Evolutionary conservation across 1,140 invertebrate genomes (phyloP).

Genomic region (Drosophila ercepeae): DNA sequence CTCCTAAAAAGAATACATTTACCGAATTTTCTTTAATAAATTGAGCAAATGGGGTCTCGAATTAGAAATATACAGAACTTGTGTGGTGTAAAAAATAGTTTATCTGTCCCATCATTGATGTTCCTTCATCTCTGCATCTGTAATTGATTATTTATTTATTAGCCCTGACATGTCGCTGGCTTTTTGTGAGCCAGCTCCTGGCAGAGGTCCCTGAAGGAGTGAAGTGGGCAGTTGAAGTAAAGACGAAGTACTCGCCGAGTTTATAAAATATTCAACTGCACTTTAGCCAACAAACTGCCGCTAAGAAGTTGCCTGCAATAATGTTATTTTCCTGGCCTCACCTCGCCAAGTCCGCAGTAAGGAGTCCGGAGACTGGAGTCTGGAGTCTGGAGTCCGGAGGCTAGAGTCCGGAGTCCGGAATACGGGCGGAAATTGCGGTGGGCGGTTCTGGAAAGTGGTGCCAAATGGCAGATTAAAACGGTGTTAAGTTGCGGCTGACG

Average conservation of each 20-base stretch:
- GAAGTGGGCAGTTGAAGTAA: slow-evolving; percentile 49
- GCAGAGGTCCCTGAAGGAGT: slow-evolving; percentile 16
- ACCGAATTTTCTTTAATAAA: not conserved
- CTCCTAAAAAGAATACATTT: not conserved
- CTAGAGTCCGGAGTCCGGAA: slow-evolving; percentile 7
- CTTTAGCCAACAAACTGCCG: slow-evolving; percentile 71
- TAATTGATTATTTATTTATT: slow-evolving; percentile 61
- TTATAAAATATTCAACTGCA: slow-evolving; percentile 80
- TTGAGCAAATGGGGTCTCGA: not conserved
- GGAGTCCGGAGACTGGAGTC: slow-evolving; percentile 18
- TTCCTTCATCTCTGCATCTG: slow-evolving; percentile 17
- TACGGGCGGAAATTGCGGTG: slow-evolving; percentile 46
- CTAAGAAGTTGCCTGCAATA: slow-evolving; percentile 78
- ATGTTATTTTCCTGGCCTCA: slow-evolving; percentile 67
- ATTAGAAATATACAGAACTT: not conserved
- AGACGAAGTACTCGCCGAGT: slow-evolving; percentile 73
- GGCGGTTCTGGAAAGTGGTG: slow-evolving; percentile 63
- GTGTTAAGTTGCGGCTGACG: slow-evolving; percentile 68
- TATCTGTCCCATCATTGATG: not conserved
- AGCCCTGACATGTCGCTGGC: slow-evolving; percentile 32
- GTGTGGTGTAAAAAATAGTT: not conserved
- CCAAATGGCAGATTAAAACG: slow-evolving; percentile 79
- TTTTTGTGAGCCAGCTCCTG: slow-evolving; percentile 38
- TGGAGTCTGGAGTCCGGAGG: slow-evolving; percentile 7
- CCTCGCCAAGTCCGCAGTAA: slow-evolving; percentile 31